Evolutionary conservation across 2,797 vertebrate genomes (phyloP).

Genomic region (Atherinosoma microstoma): DNA sequence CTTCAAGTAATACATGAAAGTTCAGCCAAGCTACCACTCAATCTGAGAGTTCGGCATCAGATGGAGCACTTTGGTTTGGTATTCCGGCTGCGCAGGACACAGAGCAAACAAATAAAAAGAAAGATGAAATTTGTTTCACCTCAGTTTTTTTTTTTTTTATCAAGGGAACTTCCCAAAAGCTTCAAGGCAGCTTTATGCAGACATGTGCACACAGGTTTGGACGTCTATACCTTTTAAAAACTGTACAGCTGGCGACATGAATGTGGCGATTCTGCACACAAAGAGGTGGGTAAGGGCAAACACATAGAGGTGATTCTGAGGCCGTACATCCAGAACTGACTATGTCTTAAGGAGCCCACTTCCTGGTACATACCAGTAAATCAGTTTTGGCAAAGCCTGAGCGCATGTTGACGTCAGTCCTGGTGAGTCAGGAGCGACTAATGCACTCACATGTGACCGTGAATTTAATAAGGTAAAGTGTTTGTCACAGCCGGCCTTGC

Average conservation of each 20-base stretch:
- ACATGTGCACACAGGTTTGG: slow-evolving; percentile 53
- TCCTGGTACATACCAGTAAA: slow-evolving; percentile 39
- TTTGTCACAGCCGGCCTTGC: slow-evolving; percentile 43
- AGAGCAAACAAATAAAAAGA: slow-evolving; percentile 64
- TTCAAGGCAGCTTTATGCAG: slow-evolving; percentile 46
- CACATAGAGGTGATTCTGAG: slow-evolving; percentile 45
- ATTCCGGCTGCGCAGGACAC: slow-evolving; percentile 60
- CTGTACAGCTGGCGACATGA: slow-evolving; percentile 22
- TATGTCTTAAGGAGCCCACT: slow-evolving; percentile 28
- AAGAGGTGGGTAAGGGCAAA: slow-evolving; percentile 24
- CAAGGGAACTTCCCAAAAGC: slow-evolving; percentile 67
- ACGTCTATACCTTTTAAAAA: slow-evolving; percentile 13
- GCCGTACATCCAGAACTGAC: slow-evolving; percentile 36
- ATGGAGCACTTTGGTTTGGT: slow-evolving; percentile 47
- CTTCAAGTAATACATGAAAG: slow-evolving; percentile 53
- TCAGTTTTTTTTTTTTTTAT: slow-evolving; percentile 64
- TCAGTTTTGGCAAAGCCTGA: slow-evolving; percentile 28
- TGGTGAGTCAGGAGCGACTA: slow-evolving; percentile 55
- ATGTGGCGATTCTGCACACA: slow-evolving; percentile 18
- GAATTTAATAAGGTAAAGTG: slow-evolving; percentile 70
- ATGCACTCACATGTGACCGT: slow-evolving; percentile 41
- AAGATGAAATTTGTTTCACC: slow-evolving; percentile 56
- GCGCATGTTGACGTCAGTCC: slow-evolving; percentile 57
- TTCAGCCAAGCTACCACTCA: slow-evolving; percentile 64
- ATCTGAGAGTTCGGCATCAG: slow-evolving; percentile 41